Percentiles rank a stretch among this genome's conserved stretches.
Evolutionary conservation across 2,797 vertebrate genomes (phyloP).

Genomic region (Pangasius macronema): DNA sequence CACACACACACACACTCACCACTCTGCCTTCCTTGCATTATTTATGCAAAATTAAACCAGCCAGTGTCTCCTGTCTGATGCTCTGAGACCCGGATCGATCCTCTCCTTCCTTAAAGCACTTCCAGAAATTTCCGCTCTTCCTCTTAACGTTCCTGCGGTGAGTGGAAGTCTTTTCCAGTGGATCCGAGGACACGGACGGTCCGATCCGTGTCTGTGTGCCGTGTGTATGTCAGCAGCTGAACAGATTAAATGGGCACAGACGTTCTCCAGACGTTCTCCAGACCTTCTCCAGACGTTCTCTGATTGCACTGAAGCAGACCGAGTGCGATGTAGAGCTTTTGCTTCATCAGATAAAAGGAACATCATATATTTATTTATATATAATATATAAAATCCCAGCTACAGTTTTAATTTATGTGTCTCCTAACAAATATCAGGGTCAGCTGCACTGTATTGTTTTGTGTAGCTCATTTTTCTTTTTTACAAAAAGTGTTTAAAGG

Average conservation of each 20-base stretch:
- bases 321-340: not conserved
- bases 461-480: not conserved
- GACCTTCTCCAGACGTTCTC: not conserved
- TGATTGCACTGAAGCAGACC: not conserved
- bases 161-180: conserved; percentile 27
- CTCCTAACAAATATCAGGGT: not conserved
- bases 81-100: conserved; percentile 72
- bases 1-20: conserved; percentile 32
- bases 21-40: conserved; percentile 65
- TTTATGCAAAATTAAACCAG: conserved; percentile 78
- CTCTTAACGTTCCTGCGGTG: conserved; percentile 42
- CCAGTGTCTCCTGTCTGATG: conserved; percentile 69
- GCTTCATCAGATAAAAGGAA: not conserved
- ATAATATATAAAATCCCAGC: too few species aligned
- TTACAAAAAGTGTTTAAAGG: not conserved
- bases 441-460: not conserved
- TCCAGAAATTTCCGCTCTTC: conserved; percentile 69
- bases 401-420: too few species aligned
- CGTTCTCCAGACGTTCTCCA: too few species aligned
- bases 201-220: not conserved
- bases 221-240: not conserved
- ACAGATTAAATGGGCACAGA: not conserved
- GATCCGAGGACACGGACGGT: not conserved
- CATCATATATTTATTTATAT: not conserved
- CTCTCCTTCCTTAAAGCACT: conserved; percentile 69